phyloP scores from a whole-genome alignment of 2,888 invertebrate species.

The Petrophora chlorosata region DNA sequence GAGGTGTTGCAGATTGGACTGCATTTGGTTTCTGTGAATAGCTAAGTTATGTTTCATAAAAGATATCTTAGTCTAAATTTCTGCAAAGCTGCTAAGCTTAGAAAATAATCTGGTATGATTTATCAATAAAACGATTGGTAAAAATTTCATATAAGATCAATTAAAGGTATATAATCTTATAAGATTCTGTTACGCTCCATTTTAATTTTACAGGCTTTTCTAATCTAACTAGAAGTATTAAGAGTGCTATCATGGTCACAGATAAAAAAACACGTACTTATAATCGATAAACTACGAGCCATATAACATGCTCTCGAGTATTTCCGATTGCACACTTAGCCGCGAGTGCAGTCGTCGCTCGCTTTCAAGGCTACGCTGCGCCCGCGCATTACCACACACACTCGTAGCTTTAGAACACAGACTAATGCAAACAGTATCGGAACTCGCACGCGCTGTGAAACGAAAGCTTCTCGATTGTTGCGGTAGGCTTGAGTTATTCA shows the following conservation, averaged over 20 bases:
- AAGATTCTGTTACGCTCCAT: background rate
- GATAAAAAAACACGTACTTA: slow-evolving; percentile 13
- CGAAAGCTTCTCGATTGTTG: slow-evolving; percentile 5
- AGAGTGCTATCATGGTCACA: slow-evolving; percentile 27
- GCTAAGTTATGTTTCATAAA: slow-evolving; percentile 2
- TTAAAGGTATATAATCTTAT: too few relatives aligned
- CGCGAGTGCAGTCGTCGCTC: slow-evolving; percentile 78
- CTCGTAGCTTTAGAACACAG: slow-evolving; percentile 7
- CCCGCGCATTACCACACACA: slow-evolving; percentile 42
- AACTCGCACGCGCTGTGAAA: background rate
- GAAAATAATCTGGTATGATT: too few relatives aligned
- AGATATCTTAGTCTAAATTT: background rate
- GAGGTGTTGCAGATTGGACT: slow-evolving; percentile 50
- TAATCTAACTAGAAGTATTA: too few relatives aligned
- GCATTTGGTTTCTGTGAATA: slow-evolving; percentile 34
- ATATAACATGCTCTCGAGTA: slow-evolving; percentile 15
- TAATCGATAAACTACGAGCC: slow-evolving; percentile 13
- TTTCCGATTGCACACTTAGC: slow-evolving; percentile 56
- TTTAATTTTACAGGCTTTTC: too few relatives aligned
- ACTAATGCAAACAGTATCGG: slow-evolving; percentile 6
- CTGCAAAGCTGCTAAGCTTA: too few relatives aligned
- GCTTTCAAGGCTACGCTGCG: slow-evolving; percentile 68
- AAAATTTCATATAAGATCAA: too few relatives aligned
- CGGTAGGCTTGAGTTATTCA: background rate
- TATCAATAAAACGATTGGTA: too few relatives aligned